phyloP scores from a whole-genome alignment of 2,888 invertebrate species.

The Anarsia innoxiella region DNA sequence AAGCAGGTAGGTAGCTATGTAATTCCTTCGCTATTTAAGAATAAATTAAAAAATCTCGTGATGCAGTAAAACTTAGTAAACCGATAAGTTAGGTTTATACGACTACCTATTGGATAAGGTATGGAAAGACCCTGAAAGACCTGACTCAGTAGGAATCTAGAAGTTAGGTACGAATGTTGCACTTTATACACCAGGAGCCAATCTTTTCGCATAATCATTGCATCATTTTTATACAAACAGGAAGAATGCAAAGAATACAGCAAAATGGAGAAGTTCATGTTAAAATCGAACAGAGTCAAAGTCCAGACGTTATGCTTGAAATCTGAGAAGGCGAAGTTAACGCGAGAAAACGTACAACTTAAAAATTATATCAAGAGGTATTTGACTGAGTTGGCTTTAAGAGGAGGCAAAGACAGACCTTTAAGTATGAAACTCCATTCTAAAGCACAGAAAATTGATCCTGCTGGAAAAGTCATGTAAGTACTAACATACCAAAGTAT shows the following conservation, averaged over 20 bases:
- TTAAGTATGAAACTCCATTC: constrained; percentile 41
- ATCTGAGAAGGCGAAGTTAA: constrained; percentile 56
- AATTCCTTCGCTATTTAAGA: too few species aligned
- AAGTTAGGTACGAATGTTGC: too few species aligned
- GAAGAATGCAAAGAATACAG: constrained; percentile 68
- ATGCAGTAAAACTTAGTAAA: too few species aligned
- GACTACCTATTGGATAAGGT: too few species aligned
- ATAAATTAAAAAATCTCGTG: too few species aligned
- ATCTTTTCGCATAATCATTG: too few species aligned
- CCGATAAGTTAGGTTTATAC: too few species aligned
- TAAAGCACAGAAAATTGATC: constrained; percentile 33
- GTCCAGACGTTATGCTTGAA: constrained; percentile 58
- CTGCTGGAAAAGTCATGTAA: constrained; percentile 31
- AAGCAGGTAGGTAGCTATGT: too few species aligned
- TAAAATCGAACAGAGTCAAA: constrained; percentile 58
- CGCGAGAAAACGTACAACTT: constrained; percentile 78
- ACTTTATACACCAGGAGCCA: neutral
- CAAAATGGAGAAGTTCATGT: constrained; percentile 82
- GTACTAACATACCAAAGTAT: too few species aligned
- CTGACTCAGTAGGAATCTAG: too few species aligned
- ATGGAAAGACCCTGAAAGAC: too few species aligned
- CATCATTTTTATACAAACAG: too few species aligned
- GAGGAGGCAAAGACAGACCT: constrained; percentile 46
- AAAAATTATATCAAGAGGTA: constrained; percentile 77
- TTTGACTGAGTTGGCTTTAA: constrained; percentile 75